A percentile compares a stretch with the other conserved stretches of the same genome.
Conservation (phyloP, 2,797 vertebrate species). For the Fundulus diaphanus region DNA sequence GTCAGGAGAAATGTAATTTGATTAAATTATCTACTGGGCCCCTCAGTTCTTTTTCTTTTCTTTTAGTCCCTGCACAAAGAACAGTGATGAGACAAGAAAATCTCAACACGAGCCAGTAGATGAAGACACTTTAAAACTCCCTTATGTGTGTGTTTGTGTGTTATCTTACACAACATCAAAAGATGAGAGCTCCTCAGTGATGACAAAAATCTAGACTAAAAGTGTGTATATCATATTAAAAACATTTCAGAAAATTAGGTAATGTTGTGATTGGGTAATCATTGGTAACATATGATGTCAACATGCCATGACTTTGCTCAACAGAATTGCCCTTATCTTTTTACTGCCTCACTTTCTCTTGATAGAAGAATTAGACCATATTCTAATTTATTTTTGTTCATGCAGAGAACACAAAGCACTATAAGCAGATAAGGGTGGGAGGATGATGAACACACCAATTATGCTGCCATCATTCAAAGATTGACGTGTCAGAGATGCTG, state of each 20-base stretch:
- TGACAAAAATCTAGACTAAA: neutral
- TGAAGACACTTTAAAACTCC: neutral
- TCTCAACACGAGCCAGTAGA: neutral
- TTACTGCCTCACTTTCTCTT: neutral
- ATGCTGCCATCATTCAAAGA: neutral
- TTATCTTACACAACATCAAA: too few species aligned
- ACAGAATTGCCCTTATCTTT: neutral
- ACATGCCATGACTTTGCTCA: neutral
- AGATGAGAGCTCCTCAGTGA: constrained; percentile 31
- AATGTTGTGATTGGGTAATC: neutral
- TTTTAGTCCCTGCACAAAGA: neutral
- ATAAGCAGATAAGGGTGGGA: neutral
- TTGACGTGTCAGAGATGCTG: neutral
- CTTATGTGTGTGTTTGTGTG: neutral
- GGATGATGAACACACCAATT: neutral
- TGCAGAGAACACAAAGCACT: neutral
- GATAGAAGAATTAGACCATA: neutral
- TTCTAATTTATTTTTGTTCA: neutral
- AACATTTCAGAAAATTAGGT: neutral
- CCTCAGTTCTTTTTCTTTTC: neutral
- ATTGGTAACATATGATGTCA: neutral
- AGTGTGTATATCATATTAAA: too few species aligned
- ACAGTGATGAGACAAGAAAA: constrained; percentile 2
- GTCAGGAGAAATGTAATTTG: neutral
- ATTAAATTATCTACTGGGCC: neutral